phyloP scores from a whole-genome alignment of 2,113 vertebrate species.

The Crocuta crocuta region DNA sequence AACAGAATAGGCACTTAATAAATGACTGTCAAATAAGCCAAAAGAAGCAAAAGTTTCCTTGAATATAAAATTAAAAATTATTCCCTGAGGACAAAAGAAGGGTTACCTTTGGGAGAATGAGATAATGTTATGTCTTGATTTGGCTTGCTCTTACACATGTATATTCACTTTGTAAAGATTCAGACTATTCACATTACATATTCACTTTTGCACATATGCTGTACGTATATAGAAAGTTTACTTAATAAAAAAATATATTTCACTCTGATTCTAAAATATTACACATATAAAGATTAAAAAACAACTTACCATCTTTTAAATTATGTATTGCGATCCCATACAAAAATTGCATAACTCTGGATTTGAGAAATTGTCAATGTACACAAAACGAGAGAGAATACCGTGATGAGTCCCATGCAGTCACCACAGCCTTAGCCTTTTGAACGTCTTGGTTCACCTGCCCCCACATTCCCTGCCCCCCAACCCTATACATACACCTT shows the following conservation, averaged over 20 bases:
- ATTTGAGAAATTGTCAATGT: background rate
- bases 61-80: background rate
- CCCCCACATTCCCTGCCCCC: background rate
- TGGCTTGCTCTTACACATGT: background rate
- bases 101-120: background rate
- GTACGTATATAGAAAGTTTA: background rate
- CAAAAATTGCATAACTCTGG: background rate
- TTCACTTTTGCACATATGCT: background rate
- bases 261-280: background rate
- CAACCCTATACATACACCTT: background rate
- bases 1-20: background rate
- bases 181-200: background rate
- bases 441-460: background rate
- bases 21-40: background rate
- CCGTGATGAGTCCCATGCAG: background rate
- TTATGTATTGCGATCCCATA: background rate
- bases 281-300: background rate
- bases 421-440: background rate
- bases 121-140: background rate
- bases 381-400: background rate
- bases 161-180: background rate
- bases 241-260: background rate
- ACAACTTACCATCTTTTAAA: slow-evolving; percentile 55
- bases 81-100: slow-evolving; percentile 4
- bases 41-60: background rate